Conservation (phyloP, 2,113 vertebrate genomes). For the Zosterops hypoxanthus region DNA sequence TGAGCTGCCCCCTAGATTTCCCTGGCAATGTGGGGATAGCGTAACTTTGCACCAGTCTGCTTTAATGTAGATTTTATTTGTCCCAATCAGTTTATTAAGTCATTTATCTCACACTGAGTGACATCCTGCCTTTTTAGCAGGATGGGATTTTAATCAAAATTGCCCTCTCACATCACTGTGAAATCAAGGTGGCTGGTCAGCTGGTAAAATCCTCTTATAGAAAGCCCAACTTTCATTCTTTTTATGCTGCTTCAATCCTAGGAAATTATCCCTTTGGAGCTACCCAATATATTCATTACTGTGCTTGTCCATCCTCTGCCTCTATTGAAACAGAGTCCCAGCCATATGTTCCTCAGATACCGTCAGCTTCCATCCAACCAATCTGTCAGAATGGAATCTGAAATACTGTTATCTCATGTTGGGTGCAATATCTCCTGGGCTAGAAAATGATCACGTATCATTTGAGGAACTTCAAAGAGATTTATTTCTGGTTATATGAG, state of each 20-base stretch:
- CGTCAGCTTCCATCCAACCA: conserved; percentile 45
- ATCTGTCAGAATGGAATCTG: conserved; percentile 35
- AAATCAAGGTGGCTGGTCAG: background rate
- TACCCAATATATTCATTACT: background rate
- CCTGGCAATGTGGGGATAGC: background rate
- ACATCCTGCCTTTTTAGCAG: background rate
- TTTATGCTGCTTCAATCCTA: background rate
- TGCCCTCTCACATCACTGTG: background rate
- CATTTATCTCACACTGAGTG: background rate
- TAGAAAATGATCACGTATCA: conserved; percentile 56
- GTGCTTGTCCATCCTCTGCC: background rate
- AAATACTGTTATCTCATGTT: conserved; percentile 31
- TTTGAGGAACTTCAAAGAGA: conserved; percentile 56
- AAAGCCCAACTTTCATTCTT: conserved; percentile 10
- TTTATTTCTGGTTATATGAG: conserved; percentile 60
- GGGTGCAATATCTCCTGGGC: conserved; percentile 43
- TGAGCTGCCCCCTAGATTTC: background rate
- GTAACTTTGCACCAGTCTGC: background rate
- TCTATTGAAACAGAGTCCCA: background rate
- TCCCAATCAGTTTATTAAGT: background rate
- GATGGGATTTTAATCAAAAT: conserved; percentile 23
- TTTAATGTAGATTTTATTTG: background rate
- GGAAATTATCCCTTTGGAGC: conserved; percentile 37
- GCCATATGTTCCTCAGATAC: conserved; percentile 41
- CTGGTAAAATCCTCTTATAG: conserved; percentile 30